Evolutionary conservation across 2,888 invertebrate genomes (phyloP).

Genomic region (Eudasyphora cyanicolor): DNA sequence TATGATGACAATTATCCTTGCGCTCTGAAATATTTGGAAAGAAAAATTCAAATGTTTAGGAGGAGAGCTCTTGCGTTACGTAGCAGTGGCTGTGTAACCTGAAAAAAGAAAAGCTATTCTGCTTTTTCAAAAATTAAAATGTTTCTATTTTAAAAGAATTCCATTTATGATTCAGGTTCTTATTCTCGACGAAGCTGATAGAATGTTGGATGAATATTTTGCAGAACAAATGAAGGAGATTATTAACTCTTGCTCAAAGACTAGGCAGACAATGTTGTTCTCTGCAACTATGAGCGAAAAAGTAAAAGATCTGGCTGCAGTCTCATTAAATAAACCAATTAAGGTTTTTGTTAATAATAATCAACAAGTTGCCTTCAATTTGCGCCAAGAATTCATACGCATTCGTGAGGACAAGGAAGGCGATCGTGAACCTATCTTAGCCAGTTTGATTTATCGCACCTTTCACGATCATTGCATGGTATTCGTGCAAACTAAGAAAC

Average conservation of each 20-base stretch:
- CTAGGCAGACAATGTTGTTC: constrained; percentile 97
- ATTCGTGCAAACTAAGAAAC: constrained; percentile 97
- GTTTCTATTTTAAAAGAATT: background rate
- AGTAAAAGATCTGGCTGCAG: constrained; percentile 96
- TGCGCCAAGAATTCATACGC: constrained; percentile 97
- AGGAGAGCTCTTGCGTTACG: constrained; percentile 37
- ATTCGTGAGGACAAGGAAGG: constrained; percentile 93
- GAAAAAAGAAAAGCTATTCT: background rate
- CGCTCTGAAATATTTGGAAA: constrained; percentile 76
- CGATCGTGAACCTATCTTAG: constrained; percentile 94
- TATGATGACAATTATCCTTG: constrained; percentile 80
- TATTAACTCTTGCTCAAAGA: constrained; percentile 93
- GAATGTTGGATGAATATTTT: constrained; percentile 99
- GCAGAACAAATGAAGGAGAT: constrained; percentile 99
- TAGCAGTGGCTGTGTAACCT: constrained; percentile 43
- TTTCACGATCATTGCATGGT: constrained; percentile 96
- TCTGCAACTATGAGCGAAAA: constrained; percentile 99
- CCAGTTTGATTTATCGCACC: constrained; percentile 91
- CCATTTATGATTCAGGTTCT: constrained; percentile 75
- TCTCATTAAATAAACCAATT: constrained; percentile 95
- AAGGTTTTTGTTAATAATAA: constrained; percentile 98
- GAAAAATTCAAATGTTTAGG: constrained; percentile 31
- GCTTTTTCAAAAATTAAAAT: background rate
- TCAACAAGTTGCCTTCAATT: constrained; percentile 95
- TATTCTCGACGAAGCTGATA: constrained; percentile 85